Conservation (phyloP, 2,113 vertebrate genomes). For the Plectropomus leopardus region DNA sequence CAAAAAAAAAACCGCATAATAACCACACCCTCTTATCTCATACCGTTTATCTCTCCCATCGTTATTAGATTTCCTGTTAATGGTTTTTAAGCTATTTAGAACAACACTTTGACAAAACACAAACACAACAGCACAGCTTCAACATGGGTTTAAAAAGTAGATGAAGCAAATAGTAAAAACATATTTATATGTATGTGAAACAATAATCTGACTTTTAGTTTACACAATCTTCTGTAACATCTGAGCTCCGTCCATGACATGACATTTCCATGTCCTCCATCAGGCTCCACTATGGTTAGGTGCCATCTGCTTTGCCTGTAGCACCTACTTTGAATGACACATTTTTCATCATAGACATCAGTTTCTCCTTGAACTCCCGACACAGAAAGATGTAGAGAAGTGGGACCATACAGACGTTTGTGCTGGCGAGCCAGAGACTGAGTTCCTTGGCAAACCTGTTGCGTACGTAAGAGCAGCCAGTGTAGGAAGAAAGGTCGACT, state of each 20-base stretch:
- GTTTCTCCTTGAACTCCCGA: constrained; percentile 86
- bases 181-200: not conserved
- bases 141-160: not conserved
- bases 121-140: not conserved
- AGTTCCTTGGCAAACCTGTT: constrained; percentile 83
- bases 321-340: not conserved
- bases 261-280: not conserved
- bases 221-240: not conserved
- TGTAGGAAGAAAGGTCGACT: constrained; percentile 31
- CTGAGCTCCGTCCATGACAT: not conserved
- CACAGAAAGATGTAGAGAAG: constrained; percentile 90
- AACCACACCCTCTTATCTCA: not conserved
- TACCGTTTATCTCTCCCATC: not conserved
- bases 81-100: constrained; percentile 19
- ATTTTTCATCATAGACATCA: constrained; percentile 53
- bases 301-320: not conserved
- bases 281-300: not conserved
- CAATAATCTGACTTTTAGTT: not conserved
- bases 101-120: not conserved
- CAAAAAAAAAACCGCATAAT: not conserved
- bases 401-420: constrained; percentile 90
- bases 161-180: not conserved
- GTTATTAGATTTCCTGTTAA: constrained; percentile 26
- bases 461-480: constrained; percentile 43
- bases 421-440: constrained; percentile 86